phyloP scores from a whole-genome alignment of 2,888 invertebrate genomes.

The Bombylius discolor region DNA sequence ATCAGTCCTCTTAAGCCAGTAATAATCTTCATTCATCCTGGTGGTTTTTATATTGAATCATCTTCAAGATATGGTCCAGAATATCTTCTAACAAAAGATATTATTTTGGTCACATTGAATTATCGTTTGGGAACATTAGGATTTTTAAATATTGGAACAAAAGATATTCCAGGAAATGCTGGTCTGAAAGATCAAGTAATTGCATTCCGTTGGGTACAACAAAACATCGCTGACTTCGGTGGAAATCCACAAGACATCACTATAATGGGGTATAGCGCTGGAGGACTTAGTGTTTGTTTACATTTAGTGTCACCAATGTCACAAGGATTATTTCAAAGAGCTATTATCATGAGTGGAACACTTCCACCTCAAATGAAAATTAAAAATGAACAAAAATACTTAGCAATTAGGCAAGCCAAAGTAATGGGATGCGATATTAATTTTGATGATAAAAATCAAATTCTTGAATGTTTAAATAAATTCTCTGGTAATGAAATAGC shows the following conservation, averaged over 20 bases:
- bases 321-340: conserved; percentile 40
- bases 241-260: conserved; percentile 42
- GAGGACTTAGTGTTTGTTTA: conserved; percentile 20
- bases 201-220: conserved; percentile 41
- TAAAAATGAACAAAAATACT: conserved; percentile 33
- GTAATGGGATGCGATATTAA: conserved; percentile 35
- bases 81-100: conserved; percentile 44
- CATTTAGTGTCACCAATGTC: conserved; percentile 31
- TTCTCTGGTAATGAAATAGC: conserved; percentile 14
- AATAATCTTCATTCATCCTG: conserved; percentile 49
- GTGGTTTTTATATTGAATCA: conserved; percentile 45
- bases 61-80: conserved; percentile 39
- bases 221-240: conserved; percentile 41
- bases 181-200: conserved; percentile 45
- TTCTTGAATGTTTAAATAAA: conserved; percentile 38
- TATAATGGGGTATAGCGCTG: conserved; percentile 37
- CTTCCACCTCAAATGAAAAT: conserved; percentile 24
- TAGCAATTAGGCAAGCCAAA: conserved; percentile 39
- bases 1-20: conserved; percentile 37
- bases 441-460: conserved; percentile 26
- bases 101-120: conserved; percentile 48
- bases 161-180: conserved; percentile 42
- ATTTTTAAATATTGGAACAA: conserved; percentile 39
- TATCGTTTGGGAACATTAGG: conserved; percentile 45
- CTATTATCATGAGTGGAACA: conserved; percentile 40